These are phyloP conservation scores for Oscheius sp. DNA, from an alignment of 2,888 invertebrate genomes.

Conservation along the genomic window DNA sequence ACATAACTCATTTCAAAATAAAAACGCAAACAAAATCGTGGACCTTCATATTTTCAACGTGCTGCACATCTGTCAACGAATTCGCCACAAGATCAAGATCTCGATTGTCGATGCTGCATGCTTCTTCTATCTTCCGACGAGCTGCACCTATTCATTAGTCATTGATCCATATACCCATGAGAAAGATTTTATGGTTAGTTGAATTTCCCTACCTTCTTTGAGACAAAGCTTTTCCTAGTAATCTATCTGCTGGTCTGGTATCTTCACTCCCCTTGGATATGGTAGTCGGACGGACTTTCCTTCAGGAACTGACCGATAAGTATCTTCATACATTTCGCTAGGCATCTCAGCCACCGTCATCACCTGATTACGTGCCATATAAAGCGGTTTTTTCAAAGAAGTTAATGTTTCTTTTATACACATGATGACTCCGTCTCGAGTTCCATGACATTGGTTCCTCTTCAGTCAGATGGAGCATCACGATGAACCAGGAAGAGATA, in stretches of 20 bases:
- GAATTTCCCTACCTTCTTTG: conserved; percentile 42
- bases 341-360: conserved; percentile 62
- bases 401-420: conserved; percentile 41
- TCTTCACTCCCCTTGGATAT: conserved; percentile 47
- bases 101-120: conserved; percentile 60
- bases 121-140: conserved; percentile 67
- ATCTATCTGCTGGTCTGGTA: conserved; percentile 53
- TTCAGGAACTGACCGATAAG: conserved; percentile 55
- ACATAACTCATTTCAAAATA: no score
- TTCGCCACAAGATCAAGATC: conserved; percentile 61
- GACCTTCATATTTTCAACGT: conserved; percentile 63
- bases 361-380: conserved; percentile 61
- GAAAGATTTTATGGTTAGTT: neutral
- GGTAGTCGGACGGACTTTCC: conserved; percentile 66
- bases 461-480: conserved; percentile 37
- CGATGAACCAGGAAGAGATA: conserved; percentile 25
- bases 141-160: conserved; percentile 67
- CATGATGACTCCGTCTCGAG: conserved; percentile 21
- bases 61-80: conserved; percentile 52
- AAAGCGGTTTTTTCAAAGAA: conserved; percentile 52
- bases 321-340: conserved; percentile 52
- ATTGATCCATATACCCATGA: conserved; percentile 61
- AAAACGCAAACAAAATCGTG: no score
- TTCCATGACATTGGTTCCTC: conserved; percentile 51
- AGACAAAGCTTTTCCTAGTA: conserved; percentile 64